Conservation (phyloP, 2,797 vertebrate species). For the Cuculus canorus region DNA sequence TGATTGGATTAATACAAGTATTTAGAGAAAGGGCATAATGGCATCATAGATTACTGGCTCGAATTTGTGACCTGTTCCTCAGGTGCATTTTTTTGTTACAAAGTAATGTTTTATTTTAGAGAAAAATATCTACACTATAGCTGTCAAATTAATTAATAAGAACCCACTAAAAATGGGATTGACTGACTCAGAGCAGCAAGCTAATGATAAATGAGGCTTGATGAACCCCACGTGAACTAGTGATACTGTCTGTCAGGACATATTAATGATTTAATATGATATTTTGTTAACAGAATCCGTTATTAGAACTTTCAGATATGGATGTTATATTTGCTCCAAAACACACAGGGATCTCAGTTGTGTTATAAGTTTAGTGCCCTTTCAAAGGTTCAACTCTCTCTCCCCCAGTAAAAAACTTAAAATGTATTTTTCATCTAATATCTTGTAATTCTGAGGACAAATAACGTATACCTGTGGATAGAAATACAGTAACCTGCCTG, state of each 20-base stretch:
- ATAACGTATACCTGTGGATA: not conserved
- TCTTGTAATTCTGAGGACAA: not conserved
- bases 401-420: too few relatives aligned
- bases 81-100: not conserved
- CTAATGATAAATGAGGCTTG: not conserved
- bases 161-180: not conserved
- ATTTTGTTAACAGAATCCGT: not conserved
- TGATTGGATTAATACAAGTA: not conserved
- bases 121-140: not conserved
- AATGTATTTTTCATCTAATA: not conserved
- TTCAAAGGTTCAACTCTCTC: not conserved
- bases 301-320: not conserved
- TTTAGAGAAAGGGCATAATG: not conserved
- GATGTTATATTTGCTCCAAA: not conserved
- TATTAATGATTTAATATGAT: not conserved
- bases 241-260: not conserved
- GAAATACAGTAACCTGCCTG: not conserved
- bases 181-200: not conserved
- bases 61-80: not conserved
- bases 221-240: not conserved
- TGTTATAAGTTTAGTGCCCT: not conserved
- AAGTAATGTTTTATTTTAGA: not conserved
- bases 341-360: not conserved
- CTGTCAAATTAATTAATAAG: not conserved
- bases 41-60: not conserved